Evolutionary conservation across 2,797 vertebrate species (phyloP).

Genomic region (Chiroxiphia lanceolata): DNA sequence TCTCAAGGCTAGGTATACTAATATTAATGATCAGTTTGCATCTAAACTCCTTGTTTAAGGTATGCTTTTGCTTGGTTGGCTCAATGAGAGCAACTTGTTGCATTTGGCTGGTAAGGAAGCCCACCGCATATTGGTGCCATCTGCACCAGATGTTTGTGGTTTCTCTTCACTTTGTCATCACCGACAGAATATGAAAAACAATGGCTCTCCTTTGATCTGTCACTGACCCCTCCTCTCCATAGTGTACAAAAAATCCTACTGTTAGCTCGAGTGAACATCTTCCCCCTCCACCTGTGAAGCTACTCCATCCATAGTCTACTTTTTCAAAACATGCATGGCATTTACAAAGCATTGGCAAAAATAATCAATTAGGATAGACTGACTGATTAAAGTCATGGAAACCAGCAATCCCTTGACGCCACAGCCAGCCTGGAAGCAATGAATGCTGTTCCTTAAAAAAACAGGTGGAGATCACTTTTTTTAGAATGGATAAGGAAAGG

Average conservation of each 20-base stretch:
- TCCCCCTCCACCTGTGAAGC: not conserved
- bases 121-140: not conserved
- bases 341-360: not conserved
- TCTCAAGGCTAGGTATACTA: not conserved
- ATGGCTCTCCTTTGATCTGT: not conserved
- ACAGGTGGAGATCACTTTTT: not conserved
- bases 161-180: not conserved
- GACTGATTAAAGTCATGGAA: not conserved
- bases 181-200: not conserved
- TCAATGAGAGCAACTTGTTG: not conserved
- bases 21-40: not conserved
- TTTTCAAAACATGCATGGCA: not conserved
- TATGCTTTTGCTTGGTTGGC: not conserved
- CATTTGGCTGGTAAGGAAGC: not conserved
- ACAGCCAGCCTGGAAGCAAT: not conserved
- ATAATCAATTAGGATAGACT: not conserved
- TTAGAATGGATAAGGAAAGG: not conserved
- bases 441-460: not conserved
- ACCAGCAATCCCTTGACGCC: not conserved
- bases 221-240: not conserved
- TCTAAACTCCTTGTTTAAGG: not conserved
- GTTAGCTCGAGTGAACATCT: not conserved
- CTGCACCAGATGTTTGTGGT: not conserved
- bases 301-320: not conserved
- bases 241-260: not conserved